Evolutionary conservation across 2,797 vertebrate species (phyloP).

Genomic region (Nothura maculosa): DNA sequence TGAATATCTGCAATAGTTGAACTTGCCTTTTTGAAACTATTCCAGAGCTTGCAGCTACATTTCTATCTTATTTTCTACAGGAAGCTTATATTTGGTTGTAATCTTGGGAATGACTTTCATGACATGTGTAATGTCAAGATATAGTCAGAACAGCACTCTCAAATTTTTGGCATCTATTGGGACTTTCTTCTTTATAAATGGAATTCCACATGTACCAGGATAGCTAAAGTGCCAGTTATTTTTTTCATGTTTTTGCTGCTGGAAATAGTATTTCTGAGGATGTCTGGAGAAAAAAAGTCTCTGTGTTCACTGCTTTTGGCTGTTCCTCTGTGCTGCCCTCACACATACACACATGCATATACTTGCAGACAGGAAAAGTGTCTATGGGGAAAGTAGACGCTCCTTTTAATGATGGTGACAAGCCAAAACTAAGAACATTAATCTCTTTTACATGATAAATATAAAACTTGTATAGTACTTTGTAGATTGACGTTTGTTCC

Average conservation of each 20-base stretch:
- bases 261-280: constrained; percentile 5
- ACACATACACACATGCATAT: background rate
- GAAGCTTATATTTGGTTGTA: background rate
- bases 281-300: background rate
- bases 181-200: background rate
- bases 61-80: background rate
- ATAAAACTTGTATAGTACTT: background rate
- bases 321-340: background rate
- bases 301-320: background rate
- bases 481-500: background rate
- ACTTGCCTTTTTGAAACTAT: background rate
- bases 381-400: background rate
- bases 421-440: background rate
- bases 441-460: background rate
- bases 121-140: background rate
- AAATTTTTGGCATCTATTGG: background rate
- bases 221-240: background rate
- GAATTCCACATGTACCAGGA: background rate
- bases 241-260: background rate
- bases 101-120: background rate
- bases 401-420: background rate
- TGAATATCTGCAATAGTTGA: constrained; percentile 18
- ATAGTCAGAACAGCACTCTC: background rate
- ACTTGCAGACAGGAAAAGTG: background rate
- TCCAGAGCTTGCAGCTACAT: background rate